Evolutionary conservation across 2,113 vertebrate genomes (phyloP).

Genomic region (Saguinus midas): DNA sequence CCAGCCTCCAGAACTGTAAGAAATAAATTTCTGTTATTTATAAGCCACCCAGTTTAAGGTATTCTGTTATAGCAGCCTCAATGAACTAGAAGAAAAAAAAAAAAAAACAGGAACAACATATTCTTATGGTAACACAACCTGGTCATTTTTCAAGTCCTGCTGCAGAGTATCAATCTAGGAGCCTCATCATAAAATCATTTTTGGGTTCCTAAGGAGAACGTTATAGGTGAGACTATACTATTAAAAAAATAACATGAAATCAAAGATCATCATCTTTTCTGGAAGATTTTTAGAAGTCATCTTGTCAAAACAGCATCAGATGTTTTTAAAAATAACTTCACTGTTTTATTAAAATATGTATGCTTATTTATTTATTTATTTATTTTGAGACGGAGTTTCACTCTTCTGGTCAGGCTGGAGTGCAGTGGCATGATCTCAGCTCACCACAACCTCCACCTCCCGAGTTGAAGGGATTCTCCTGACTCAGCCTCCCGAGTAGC

Average conservation of each 20-base stretch:
- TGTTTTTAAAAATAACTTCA: slow-evolving; percentile 4
- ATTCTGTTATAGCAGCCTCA: not conserved
- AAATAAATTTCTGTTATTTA: not conserved
- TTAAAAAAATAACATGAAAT: not conserved
- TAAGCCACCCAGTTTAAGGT: not conserved
- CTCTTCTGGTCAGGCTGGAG: too few relatives aligned
- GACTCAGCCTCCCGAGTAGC: too few relatives aligned
- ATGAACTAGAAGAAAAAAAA: not conserved
- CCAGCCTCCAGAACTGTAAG: not conserved
- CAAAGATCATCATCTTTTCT: not conserved
- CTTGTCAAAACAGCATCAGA: not conserved
- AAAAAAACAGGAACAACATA: not conserved
- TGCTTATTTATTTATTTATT: not conserved
- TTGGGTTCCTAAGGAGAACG: not conserved
- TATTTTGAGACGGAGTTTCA: too few relatives aligned
- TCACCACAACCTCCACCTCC: too few relatives aligned
- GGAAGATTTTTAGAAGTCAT: not conserved
- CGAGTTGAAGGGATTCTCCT: too few relatives aligned
- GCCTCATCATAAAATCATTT: not conserved
- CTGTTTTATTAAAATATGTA: not conserved
- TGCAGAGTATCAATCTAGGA: not conserved
- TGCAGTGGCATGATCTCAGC: too few relatives aligned
- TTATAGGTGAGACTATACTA: not conserved
- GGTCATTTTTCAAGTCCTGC: not conserved
- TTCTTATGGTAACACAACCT: not conserved